These are phyloP conservation scores for Dendrophyllia cribrosa DNA, from an alignment of 64 coral and sea anemone species.

Conservation along the genomic window DNA sequence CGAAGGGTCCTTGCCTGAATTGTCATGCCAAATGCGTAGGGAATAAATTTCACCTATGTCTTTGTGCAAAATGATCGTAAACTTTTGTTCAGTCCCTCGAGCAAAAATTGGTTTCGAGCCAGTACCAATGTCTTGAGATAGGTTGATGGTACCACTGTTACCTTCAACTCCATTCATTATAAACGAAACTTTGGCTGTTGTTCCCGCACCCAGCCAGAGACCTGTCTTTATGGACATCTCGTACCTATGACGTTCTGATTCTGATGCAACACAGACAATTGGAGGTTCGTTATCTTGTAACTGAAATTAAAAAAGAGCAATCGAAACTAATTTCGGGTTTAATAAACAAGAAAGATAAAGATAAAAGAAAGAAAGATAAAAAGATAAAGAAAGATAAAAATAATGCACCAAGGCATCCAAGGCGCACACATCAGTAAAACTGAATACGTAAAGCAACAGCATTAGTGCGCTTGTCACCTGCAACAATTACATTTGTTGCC, in stretches of 20 bases:
- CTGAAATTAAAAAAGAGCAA: neutral
- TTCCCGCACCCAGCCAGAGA: neutral
- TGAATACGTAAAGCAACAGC: no score
- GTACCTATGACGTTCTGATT: neutral
- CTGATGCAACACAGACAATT: neutral
- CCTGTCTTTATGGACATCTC: neutral
- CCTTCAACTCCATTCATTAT: slow-evolving; percentile 28
- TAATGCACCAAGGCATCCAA: no score
- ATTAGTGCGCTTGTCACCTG: no score
- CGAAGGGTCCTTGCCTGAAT: slow-evolving; percentile 58
- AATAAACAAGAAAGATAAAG: no score
- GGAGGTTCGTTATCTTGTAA: neutral
- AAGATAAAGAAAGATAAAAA: no score
- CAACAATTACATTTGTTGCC: no score
- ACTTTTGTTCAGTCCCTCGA: slow-evolving; percentile 31
- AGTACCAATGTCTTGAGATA: neutral
- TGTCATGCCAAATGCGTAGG: slow-evolving; percentile 53
- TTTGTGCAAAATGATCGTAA: slow-evolving; percentile 24
- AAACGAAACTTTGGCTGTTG: neutral
- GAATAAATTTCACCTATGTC: slow-evolving; percentile 23
- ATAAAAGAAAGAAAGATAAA: no score
- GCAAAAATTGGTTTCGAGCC: neutral
- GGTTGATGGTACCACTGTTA: slow-evolving; percentile 23
- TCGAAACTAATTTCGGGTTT: no score
- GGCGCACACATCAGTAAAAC: no score